Conservation (phyloP, 2,113 vertebrate species). For the Porphyrio hochstetteri region DNA sequence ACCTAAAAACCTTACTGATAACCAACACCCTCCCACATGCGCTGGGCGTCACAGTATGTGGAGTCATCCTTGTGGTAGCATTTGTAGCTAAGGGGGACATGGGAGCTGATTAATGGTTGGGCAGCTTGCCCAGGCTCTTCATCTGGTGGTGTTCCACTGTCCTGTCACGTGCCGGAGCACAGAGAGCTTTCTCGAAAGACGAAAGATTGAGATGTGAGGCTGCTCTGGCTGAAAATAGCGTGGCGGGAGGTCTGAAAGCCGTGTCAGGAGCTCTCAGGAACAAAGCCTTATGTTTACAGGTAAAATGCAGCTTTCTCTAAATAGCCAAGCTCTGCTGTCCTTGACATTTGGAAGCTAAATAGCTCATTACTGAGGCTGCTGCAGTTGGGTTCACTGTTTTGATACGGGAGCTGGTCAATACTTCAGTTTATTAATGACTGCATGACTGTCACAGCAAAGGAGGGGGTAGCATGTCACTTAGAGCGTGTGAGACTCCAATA, state of each 20-base stretch:
- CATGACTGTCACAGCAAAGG: neutral
- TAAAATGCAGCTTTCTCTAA: neutral
- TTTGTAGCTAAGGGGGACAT: neutral
- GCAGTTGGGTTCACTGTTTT: neutral
- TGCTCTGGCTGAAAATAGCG: neutral
- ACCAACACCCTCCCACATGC: neutral
- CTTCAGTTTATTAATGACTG: neutral
- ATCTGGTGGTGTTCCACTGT: neutral
- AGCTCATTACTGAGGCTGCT: neutral
- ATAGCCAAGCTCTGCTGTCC: neutral
- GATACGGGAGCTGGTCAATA: neutral
- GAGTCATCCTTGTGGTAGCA: neutral
- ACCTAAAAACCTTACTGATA: neutral
- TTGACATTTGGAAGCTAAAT: neutral
- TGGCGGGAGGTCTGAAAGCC: neutral
- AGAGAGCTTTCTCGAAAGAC: neutral
- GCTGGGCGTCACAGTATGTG: neutral
- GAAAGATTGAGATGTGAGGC: neutral
- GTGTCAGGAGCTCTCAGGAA: slow-evolving; percentile 23
- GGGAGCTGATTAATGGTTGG: neutral
- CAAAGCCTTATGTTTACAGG: slow-evolving; percentile 43
- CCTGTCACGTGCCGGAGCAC: neutral
- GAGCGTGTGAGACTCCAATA: neutral
- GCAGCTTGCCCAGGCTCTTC: neutral
- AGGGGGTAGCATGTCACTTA: accelerated